A percentile compares a stretch with the other conserved stretches of the same genome.
phyloP scores from a whole-genome alignment of 2,797 vertebrate genomes.

The Cynopterus sphinx region DNA sequence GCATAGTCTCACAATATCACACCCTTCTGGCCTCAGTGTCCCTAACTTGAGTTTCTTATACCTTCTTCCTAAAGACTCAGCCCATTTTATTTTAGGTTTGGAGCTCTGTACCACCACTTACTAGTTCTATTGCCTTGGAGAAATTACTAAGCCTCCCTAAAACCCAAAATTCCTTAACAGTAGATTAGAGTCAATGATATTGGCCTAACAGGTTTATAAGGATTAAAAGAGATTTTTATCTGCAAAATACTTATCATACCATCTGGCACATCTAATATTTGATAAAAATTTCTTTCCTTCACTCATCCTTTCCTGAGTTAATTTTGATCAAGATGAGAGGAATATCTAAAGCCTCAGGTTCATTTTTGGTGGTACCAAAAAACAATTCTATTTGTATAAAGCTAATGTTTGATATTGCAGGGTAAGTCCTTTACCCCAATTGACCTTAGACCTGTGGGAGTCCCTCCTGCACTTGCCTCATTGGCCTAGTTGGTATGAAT shows the following conservation, averaged over 20 bases:
- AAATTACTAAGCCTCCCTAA: background rate
- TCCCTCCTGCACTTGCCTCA: background rate
- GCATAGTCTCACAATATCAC: background rate
- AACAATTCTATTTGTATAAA: background rate
- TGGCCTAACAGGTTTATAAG: background rate
- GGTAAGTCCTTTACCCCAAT: background rate
- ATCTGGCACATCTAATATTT: background rate
- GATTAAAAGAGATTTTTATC: background rate
- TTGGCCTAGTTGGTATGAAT: background rate
- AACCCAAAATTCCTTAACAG: background rate
- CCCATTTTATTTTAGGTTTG: background rate
- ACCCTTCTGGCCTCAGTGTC: background rate
- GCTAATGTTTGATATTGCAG: background rate
- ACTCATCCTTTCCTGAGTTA: background rate
- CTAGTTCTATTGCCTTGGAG: background rate
- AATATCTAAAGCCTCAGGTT: background rate
- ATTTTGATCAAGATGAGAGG: background rate
- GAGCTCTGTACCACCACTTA: background rate
- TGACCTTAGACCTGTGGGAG: no score
- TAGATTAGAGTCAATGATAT: background rate
- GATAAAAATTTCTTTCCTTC: background rate
- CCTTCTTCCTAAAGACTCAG: background rate
- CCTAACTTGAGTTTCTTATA: background rate
- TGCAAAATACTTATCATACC: background rate
- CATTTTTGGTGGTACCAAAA: background rate